Base-by-base conservation (phyloP, 2,113 vertebrate species). In the Thinocorus orbignyianus region DNA sequence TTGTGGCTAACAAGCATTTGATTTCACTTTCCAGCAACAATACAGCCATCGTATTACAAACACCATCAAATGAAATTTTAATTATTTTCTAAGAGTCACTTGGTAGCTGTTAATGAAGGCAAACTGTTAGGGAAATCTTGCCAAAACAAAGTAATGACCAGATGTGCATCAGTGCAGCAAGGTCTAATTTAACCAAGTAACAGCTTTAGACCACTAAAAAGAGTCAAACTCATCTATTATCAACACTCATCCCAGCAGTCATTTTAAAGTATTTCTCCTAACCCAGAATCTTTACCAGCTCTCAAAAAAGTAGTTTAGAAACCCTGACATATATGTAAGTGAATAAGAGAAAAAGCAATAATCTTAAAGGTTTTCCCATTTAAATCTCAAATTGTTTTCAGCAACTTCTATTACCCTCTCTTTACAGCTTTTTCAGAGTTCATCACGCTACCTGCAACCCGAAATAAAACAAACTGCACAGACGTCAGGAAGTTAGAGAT, bases 61-160 rank as follows among this genome's bases (percentile, higher is more conserved):
- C 33, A 74, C 4, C n/a, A 81, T 58, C 61, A 91, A 89, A 92
- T 52, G 28, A 82, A 81, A 68, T 83, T 64, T 88, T 69, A 91
- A 83, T 94, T 94, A 89, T 80, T 96, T 95, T 73, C 74, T 77
- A 81, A 72, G 86, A 94, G 66, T 83, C 81, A 71, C 57, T 90
- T 92, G 81, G 92, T 91, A 89, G 68, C 93, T 93, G 70, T 88
- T 90, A 96, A 96, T 41, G 68, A 87, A 77, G 22, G 83, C 78
- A 94, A 85, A 94, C 83, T 95, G 86, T 60, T 79, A 64, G 14
- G 26, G n/a, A 73, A 93, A 81, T 80, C 22, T 73, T 87, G 92
- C 91, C 92, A 90, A 91, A 93, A 68, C 11, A 48, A 93, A 90
- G 85, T n/a, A 93, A 94, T 52, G 69, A 92, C 93, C 90, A 96